phyloP scores from a whole-genome alignment of 1,140 invertebrate genomes.

The Dreissena polymorpha region DNA sequence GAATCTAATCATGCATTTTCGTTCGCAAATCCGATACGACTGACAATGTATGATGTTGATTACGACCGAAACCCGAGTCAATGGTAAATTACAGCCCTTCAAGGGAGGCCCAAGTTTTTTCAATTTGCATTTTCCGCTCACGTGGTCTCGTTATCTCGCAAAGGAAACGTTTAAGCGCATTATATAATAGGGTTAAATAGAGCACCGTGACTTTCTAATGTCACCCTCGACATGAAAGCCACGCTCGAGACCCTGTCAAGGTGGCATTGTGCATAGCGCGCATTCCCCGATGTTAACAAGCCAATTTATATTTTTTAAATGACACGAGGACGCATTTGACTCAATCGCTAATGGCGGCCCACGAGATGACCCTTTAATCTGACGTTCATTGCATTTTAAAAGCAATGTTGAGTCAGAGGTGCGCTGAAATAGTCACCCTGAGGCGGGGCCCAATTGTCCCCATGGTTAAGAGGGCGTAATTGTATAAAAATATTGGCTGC shows the following conservation, averaged over 20 bases:
- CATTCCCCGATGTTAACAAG: constrained; percentile 55
- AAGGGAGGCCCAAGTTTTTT: too few species aligned
- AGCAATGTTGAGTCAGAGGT: constrained; percentile 29
- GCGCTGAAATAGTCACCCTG: constrained; percentile 23
- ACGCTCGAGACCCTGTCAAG: not conserved
- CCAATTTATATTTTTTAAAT: constrained; percentile 56
- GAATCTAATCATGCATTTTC: too few species aligned
- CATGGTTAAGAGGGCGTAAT: constrained; percentile 43
- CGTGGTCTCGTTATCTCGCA: too few species aligned
- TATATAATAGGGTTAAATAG: not conserved
- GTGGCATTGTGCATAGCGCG: constrained; percentile 48
- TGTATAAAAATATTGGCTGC: constrained; percentile 53
- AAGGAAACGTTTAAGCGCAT: not conserved
- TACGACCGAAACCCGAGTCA: too few species aligned
- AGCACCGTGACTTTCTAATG: not conserved
- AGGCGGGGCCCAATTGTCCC: constrained; percentile 25
- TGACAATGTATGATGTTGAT: too few species aligned
- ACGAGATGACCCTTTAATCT: constrained; percentile 53
- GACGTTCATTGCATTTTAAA: constrained; percentile 44
- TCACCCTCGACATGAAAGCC: constrained; percentile 2
- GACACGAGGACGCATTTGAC: constrained; percentile 43
- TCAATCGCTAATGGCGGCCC: constrained; percentile 53
- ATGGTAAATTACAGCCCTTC: too few species aligned
- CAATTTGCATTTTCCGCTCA: too few species aligned
- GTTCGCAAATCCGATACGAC: too few species aligned